Evolutionary conservation across 2,797 vertebrate genomes (phyloP).

Genomic region (Myotis vivesi): DNA sequence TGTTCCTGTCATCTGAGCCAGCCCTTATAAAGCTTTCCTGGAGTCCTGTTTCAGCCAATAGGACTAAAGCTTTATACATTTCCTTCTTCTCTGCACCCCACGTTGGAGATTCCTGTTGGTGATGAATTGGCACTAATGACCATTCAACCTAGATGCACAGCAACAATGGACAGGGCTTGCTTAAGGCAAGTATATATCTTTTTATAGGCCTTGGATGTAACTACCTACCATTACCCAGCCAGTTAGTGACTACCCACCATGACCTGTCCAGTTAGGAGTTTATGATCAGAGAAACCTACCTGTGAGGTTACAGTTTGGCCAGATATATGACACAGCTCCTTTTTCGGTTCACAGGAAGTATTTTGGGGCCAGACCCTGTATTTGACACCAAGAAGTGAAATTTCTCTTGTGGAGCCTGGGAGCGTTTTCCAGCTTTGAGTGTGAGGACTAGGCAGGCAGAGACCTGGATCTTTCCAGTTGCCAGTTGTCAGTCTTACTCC

Average conservation of each 20-base stretch:
- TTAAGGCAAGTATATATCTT: background rate
- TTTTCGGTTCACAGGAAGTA: background rate
- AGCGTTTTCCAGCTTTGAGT: background rate
- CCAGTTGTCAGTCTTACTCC: background rate
- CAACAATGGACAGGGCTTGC: background rate
- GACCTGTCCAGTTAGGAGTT: background rate
- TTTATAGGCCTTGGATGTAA: background rate
- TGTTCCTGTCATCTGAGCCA: background rate
- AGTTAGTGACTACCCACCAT: background rate
- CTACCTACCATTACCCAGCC: background rate
- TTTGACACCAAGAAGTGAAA: background rate
- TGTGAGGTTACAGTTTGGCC: background rate
- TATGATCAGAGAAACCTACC: background rate
- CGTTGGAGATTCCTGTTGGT: background rate
- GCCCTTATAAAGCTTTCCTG: background rate
- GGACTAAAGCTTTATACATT: background rate
- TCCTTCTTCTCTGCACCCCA: too few relatives aligned
- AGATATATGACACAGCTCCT: background rate
- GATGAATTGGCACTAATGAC: background rate
- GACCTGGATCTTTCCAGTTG: background rate
- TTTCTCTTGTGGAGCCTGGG: background rate
- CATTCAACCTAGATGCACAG: background rate
- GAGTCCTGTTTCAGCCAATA: background rate
- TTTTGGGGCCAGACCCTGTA: too few relatives aligned
- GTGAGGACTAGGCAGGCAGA: background rate